Evolutionary conservation across 2,797 vertebrate species (phyloP), one percentile per base, ranked within the genome.

Genomic region (Tangara arthus): DNA sequence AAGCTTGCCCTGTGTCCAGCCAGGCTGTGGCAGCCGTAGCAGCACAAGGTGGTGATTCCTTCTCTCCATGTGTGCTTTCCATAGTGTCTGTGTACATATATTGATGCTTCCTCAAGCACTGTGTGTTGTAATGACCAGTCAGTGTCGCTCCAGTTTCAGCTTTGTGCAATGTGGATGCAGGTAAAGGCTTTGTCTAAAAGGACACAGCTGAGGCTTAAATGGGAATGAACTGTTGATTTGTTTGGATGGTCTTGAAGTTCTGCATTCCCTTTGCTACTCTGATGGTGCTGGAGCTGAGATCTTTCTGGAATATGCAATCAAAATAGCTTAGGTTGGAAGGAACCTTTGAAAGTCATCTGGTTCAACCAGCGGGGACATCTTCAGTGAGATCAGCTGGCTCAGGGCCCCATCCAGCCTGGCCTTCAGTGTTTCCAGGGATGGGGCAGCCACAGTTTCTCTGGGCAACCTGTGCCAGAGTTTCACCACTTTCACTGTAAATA

Each of bases 61-160:
- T 84, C 28, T 26, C 19, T 46, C 61, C 8, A 1, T 5, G 13
- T 27, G 46, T 16, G 42, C 42, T 50, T 84, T 61, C 56, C 30
- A 0, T 2, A 15, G 64, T 41, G 37, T 3, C 1, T 41, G 23
- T 47, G 41, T 21, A 12, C 17, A 1, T 8, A 5, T 4, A 5
- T 0, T 27, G 35, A 6, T 55, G 17, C 4, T 65, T 72, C 73
- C 39, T 16, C 12, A 44, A 44, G 64, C 56, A 5, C 44, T 56
- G 15, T 19, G 3, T 26, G 30, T n/a, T 53, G 26, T 6, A 16
- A 39, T 18, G 37, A 47, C 18, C 9, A 15, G 27, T 6, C 66
- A 35, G 55, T 16, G 42, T 19, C 30, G 5, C 53, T 68, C 1
- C 2, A 64, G 35, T 3, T 89, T 27, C 64, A 63, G 32, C 44